Conservation (phyloP, 2,797 vertebrate genomes). For the Poeciliopsis presidionis region DNA sequence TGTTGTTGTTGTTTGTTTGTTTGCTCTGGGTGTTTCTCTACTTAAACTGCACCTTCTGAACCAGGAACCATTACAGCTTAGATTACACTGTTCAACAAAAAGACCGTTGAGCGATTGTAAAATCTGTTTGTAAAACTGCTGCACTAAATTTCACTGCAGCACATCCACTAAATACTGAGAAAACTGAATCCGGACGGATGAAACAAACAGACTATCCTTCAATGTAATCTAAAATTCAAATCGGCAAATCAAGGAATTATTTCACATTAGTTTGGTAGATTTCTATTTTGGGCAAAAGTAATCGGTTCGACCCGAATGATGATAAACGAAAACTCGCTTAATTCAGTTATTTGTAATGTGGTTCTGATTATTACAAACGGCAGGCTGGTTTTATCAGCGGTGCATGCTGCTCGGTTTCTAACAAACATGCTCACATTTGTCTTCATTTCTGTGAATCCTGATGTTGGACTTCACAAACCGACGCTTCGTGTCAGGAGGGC, state of each 20-base stretch:
- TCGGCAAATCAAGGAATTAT: neutral
- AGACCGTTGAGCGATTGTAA: neutral
- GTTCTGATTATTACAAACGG: neutral
- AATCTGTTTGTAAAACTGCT: neutral
- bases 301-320: neutral
- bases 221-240: neutral
- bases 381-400: neutral
- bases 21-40: too few relatives aligned
- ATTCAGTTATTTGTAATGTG: neutral
- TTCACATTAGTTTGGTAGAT: neutral
- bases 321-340: neutral
- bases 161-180: neutral
- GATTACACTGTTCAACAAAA: neutral
- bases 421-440: neutral
- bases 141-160: neutral
- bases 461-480: neutral
- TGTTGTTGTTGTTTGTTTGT: too few relatives aligned
- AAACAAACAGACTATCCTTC: neutral
- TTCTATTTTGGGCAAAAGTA: neutral
- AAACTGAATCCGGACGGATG: neutral
- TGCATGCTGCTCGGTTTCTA: neutral
- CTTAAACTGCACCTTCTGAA: neutral
- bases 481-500: neutral
- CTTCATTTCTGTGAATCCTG: neutral
- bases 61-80: neutral